These are phyloP conservation scores for Podargus strigoides DNA, from an alignment of 2,797 vertebrate genomes.

Conservation along the genomic window DNA sequence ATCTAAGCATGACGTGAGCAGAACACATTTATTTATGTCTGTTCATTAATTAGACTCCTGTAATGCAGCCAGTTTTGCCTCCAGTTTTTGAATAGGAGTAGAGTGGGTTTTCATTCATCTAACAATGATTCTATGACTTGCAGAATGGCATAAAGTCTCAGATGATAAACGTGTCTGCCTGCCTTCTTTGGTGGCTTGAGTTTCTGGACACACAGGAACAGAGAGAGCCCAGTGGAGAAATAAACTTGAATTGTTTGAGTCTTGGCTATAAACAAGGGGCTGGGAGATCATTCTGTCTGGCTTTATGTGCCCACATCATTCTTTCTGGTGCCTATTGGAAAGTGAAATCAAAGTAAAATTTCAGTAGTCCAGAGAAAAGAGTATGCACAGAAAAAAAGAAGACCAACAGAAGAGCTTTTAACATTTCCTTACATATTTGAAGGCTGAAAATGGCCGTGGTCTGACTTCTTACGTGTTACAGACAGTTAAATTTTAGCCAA, in stretches of 20 bases:
- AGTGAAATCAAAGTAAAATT: constrained; percentile 5
- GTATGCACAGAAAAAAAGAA: background rate
- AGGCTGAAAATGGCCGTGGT: background rate
- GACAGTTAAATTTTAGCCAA: background rate
- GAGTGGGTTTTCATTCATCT: constrained; percentile 28
- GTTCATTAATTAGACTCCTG: constrained; percentile 47
- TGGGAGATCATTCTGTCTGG: background rate
- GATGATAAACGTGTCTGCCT: background rate
- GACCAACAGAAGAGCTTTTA: background rate
- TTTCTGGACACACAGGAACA: constrained; percentile 18
- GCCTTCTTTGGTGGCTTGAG: background rate
- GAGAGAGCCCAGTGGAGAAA: background rate
- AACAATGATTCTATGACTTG: constrained; percentile 37
- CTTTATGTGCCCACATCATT: background rate
- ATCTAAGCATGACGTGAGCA: background rate
- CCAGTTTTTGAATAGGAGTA: background rate
- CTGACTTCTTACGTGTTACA: background rate
- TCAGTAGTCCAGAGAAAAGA: background rate
- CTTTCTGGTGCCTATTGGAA: background rate
- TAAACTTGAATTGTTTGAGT: constrained; percentile 9
- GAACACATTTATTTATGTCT: constrained; percentile 44
- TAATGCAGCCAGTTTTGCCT: constrained; percentile 33
- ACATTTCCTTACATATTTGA: background rate
- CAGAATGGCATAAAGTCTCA: background rate
- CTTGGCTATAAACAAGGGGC: background rate